Conservation (phyloP, 2,797 vertebrate species). For the Ceryle rudis region DNA sequence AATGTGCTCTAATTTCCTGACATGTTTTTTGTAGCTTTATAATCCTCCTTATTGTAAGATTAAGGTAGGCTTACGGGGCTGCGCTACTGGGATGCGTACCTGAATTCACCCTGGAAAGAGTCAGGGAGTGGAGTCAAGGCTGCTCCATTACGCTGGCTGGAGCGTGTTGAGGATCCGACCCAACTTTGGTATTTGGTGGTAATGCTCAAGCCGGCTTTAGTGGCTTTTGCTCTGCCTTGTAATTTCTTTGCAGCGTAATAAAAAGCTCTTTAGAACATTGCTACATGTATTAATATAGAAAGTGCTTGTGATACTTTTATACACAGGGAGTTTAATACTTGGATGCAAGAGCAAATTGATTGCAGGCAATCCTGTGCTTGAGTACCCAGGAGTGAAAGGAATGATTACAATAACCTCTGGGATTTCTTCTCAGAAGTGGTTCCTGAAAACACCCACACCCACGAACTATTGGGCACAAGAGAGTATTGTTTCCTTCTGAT, state of each 20-base stretch:
- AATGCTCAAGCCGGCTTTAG: conserved; percentile 62
- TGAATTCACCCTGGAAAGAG: neutral
- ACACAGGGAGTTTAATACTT: conserved; percentile 71
- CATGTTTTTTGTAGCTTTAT: conserved; percentile 47
- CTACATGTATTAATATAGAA: conserved; percentile 77
- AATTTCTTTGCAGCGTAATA: conserved; percentile 75
- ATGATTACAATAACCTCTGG: conserved; percentile 74
- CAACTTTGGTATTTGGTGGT: conserved; percentile 23
- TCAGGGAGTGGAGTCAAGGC: neutral
- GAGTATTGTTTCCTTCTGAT: conserved; percentile 70
- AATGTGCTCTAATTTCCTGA: conserved; percentile 47
- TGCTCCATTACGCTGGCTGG: neutral
- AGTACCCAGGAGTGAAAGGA: conserved; percentile 77
- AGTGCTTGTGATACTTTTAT: conserved; percentile 77
- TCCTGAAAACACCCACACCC: conserved; percentile 64
- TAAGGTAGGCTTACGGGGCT: conserved; percentile 2
- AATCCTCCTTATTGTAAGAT: conserved; percentile 55
- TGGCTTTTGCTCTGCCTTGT: conserved; percentile 70
- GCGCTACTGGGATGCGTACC: neutral
- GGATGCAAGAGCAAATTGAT: conserved; percentile 79
- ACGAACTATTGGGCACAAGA: conserved; percentile 50
- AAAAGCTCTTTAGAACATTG: conserved; percentile 76
- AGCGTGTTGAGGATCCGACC: neutral
- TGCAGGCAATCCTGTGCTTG: conserved; percentile 77
- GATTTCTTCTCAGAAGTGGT: conserved; percentile 73